Conservation (phyloP, 1,140 invertebrate genomes). For the Drosophila orena region DNA sequence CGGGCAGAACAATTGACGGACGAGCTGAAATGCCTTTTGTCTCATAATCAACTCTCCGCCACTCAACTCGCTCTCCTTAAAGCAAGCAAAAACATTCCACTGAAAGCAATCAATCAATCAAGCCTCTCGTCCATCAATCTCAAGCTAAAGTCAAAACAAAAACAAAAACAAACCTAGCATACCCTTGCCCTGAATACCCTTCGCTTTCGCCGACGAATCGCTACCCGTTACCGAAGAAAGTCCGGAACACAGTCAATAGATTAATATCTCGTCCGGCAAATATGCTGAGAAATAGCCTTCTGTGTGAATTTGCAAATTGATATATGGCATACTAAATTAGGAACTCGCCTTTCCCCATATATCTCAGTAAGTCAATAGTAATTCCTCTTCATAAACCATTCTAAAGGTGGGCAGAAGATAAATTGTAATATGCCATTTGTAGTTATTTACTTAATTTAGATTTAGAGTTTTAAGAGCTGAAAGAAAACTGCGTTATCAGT, state of each 20-base stretch:
- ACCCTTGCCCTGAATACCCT: slow-evolving; percentile 35
- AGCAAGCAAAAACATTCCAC: slow-evolving; percentile 36
- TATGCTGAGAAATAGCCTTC: slow-evolving; percentile 30
- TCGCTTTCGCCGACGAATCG: not conserved
- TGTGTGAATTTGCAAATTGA: slow-evolving; percentile 24
- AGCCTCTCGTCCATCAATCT: slow-evolving; percentile 53
- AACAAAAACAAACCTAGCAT: slow-evolving; percentile 27
- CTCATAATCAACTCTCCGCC: slow-evolving; percentile 48
- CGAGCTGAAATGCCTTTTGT: slow-evolving; percentile 38
- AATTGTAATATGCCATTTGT: not conserved
- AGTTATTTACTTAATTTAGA: not conserved
- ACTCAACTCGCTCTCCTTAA: slow-evolving; percentile 12
- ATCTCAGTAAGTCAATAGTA: slow-evolving; percentile 1
- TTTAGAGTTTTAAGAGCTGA: not conserved
- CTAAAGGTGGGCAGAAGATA: slow-evolving; percentile 1
- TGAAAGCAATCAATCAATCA: slow-evolving; percentile 52
- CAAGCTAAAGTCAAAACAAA: slow-evolving; percentile 52
- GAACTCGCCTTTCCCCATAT: not conserved
- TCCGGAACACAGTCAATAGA: slow-evolving; percentile 39
- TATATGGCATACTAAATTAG: slow-evolving; percentile 40
- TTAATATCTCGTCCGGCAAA: slow-evolving; percentile 38
- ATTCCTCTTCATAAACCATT: not conserved
- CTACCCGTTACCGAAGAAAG: slow-evolving; percentile 16
- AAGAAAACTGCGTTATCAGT: not conserved
- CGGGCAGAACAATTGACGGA: slow-evolving; percentile 13